These are phyloP conservation scores for Passerina amoena DNA, from an alignment of 2,113 vertebrate species.

Conservation along the genomic window DNA sequence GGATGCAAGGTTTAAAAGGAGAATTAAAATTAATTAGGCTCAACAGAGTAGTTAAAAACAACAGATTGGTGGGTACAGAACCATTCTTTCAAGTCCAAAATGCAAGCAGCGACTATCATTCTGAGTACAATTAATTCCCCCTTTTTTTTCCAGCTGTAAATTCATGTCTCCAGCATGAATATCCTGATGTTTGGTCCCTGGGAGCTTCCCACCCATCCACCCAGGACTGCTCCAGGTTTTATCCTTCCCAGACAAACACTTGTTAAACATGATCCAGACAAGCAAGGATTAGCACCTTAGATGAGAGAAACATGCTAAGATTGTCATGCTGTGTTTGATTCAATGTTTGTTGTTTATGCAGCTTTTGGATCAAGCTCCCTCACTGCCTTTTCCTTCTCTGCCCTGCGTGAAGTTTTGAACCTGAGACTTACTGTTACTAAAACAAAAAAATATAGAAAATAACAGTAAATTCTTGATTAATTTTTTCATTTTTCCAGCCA, in stretches of 20 bases:
- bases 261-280: background rate
- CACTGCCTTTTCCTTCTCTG: background rate
- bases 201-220: background rate
- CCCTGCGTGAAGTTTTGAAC: background rate
- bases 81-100: background rate
- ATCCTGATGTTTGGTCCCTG: background rate
- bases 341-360: background rate
- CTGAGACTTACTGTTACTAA: background rate
- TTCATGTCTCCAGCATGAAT: background rate
- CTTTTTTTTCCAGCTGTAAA: background rate
- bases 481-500: background rate
- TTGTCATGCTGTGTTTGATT: background rate
- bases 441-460: background rate
- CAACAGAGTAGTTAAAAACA: background rate
- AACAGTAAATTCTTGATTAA: background rate
- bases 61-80: background rate
- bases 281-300: background rate
- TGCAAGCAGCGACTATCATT: background rate
- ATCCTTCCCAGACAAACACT: background rate
- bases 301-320: background rate
- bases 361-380: background rate
- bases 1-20: background rate
- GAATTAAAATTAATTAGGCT: background rate
- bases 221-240: background rate
- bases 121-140: background rate